Base-by-base conservation (phyloP, 2,797 vertebrate genomes). In the Cuculus canorus region DNA sequence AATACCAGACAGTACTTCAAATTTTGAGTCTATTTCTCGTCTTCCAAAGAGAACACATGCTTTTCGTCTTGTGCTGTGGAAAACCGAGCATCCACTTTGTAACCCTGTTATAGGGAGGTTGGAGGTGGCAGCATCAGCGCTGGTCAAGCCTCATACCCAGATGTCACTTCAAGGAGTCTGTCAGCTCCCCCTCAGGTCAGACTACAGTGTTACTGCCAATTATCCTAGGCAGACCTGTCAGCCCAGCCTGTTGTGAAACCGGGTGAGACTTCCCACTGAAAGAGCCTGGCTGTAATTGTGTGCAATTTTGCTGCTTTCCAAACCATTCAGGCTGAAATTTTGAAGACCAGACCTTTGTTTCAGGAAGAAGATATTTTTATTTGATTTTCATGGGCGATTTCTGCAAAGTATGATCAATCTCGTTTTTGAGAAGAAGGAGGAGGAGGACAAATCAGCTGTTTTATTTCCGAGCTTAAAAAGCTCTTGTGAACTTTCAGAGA, bases 391-490 rank as follows among this genome's bases (percentile, higher is more conserved):
- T 0, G 0, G 61, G 24, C 52, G 66, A 41, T 84, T 94, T 88
- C 80, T 92, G 37, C 43, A 37, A 88, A 82, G 33, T 56, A 17
- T 18, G 17, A 61, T 70, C 50, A 25, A 41, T 85, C 52, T 92
- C 1, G 0, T 87, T 91, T 91, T 65, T 84, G 75, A 59, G 83
- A 54, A 61, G 47, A 4, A 92, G 50, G 30, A 68, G 35, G 21
- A 82, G 17, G 63, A 88, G 10, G 56, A 71, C 3, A 86, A 77
- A 72, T 45, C 0, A 7, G n/a, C 57, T 81, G 16, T 32, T 92
- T 92, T 78, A 80, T 28, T 81, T 87, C 50, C 41, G 69, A 78
- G 71, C 79, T 85, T 93, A 63, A 73, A 86, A 88, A 70, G n/a
- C 68, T 88, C 47, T 50, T 57, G 22, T 50, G 39, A 56, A 76